These are phyloP conservation scores for Leguminivora glycinivorella DNA, from an alignment of 1,140 invertebrate species.

Conservation along the genomic window DNA sequence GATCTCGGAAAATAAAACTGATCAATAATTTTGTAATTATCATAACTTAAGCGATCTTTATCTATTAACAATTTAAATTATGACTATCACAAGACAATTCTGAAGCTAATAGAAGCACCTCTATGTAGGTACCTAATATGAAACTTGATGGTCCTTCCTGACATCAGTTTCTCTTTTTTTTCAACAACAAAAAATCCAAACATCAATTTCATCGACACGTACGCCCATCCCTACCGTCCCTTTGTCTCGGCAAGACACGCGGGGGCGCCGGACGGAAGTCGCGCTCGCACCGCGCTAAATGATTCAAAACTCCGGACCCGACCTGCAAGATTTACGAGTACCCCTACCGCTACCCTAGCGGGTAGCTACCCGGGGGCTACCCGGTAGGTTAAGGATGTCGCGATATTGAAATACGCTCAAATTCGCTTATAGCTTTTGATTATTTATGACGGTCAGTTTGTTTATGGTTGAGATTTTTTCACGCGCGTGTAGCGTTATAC, in stretches of 20 bases:
- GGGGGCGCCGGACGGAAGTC: constrained; percentile 68
- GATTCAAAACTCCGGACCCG: constrained; percentile 76
- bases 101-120: no score
- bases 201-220: not conserved
- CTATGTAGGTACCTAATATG: no score
- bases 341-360: constrained; percentile 64
- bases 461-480: constrained; percentile 15
- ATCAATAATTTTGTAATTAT: no score
- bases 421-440: constrained; percentile 39
- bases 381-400: constrained; percentile 77
- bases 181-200: no score
- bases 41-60: no score
- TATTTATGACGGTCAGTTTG: constrained; percentile 21
- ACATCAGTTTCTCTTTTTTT: no score
- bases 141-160: no score
- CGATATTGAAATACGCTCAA: constrained; percentile 74
- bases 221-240: constrained; percentile 57
- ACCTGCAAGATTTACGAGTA: constrained; percentile 76
- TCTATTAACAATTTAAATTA: no score
- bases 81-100: no score
- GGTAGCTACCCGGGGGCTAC: constrained; percentile 27
- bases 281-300: constrained; percentile 74
- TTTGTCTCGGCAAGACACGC: constrained; percentile 78
- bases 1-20: no score
- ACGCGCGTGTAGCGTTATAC: not conserved